phyloP scores from a whole-genome alignment of 1,140 invertebrate species.

The Manduca sexta region DNA sequence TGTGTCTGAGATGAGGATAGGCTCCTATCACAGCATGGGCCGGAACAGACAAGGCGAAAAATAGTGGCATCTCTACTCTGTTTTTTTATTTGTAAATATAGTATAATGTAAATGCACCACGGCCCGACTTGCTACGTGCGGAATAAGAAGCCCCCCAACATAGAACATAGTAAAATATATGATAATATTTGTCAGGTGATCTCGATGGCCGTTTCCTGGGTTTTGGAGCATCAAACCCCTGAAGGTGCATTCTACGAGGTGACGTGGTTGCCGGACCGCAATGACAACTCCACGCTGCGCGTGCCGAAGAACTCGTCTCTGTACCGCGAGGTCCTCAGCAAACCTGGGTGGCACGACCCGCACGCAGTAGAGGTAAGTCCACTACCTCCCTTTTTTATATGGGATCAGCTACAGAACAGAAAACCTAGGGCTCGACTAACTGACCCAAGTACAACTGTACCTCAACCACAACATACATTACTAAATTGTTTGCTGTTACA shows the following conservation, averaged over 20 bases:
- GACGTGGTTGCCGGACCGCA: slow-evolving; percentile 86
- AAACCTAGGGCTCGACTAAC: no score
- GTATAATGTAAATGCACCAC: no score
- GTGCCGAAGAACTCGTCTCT: slow-evolving; percentile 53
- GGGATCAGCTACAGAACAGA: background rate
- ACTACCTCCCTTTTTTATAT: background rate
- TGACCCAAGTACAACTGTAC: no score
- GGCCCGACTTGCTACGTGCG: no score
- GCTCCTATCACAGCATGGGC: no score
- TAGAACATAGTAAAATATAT: background rate
- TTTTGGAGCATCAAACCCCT: slow-evolving; percentile 84
- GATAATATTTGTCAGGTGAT: slow-evolving; percentile 75
- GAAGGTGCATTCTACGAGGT: slow-evolving; percentile 91
- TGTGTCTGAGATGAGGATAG: no score
- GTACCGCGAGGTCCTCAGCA: slow-evolving; percentile 23
- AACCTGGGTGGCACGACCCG: slow-evolving; percentile 8
- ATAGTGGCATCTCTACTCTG: no score
- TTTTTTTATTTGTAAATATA: no score
- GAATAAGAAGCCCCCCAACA: background rate
- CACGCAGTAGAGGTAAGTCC: slow-evolving; percentile 19
- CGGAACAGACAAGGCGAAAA: no score
- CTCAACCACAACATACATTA: no score
- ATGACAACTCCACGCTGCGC: slow-evolving; percentile 84
- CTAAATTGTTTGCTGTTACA: no score
- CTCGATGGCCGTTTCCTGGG: slow-evolving; percentile 83